These are phyloP conservation scores for Porites evermanni DNA, from an alignment of 92 coral and sea anemone genomes.

Conservation along the genomic window DNA sequence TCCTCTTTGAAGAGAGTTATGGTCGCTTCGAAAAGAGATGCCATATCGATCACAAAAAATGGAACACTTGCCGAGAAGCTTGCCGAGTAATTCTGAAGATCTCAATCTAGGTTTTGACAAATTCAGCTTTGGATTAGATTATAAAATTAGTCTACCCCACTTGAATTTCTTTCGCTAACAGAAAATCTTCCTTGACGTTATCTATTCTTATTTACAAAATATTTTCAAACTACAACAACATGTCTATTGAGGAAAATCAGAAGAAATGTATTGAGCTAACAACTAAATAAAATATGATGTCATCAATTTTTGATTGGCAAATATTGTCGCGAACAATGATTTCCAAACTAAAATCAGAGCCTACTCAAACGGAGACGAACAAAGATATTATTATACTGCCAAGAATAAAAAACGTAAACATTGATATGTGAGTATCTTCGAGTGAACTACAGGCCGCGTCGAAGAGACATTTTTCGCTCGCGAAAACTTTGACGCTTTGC, in stretches of 20 bases:
- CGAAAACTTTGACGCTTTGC: background rate
- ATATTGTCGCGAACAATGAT: constrained; percentile 19
- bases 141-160: too few species aligned
- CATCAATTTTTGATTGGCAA: constrained; percentile 36
- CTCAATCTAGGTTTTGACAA: background rate
- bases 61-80: background rate
- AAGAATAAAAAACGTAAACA: constrained; percentile 10
- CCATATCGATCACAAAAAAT: background rate
- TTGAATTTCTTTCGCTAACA: background rate
- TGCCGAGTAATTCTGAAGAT: background rate
- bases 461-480: background rate
- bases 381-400: constrained; percentile 28
- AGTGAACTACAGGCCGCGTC: background rate
- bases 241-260: background rate
- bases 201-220: background rate
- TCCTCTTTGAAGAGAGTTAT: background rate
- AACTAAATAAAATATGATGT: constrained; percentile 33
- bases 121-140: background rate
- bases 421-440: background rate
- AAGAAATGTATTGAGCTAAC: constrained; percentile 7
- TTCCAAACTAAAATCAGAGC: constrained; percentile 25
- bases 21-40: background rate
- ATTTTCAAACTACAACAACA: constrained; percentile 4
- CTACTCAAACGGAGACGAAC: constrained; percentile 8
- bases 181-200: background rate